A percentile compares a stretch with the other conserved stretches of the same genome.
Conservation (phyloP, 2,888 invertebrate genomes). For the Empis livida region DNA sequence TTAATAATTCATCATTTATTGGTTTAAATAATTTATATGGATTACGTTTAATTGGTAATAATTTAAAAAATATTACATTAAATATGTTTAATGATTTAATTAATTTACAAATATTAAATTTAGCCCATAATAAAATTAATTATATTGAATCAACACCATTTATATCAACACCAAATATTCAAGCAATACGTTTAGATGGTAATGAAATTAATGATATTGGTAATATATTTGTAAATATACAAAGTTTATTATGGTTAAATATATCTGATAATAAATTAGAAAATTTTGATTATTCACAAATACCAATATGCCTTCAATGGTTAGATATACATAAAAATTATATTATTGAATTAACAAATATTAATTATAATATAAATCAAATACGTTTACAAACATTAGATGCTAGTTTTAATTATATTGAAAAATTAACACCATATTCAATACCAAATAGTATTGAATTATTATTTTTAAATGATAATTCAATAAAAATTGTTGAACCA, state of each 20-base stretch:
- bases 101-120: conserved; percentile 70
- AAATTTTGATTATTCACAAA: conserved; percentile 77
- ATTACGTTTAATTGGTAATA: conserved; percentile 78
- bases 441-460: conserved; percentile 77
- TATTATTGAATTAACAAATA: conserved; percentile 64
- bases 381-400: conserved; percentile 71
- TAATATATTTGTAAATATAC: conserved; percentile 70
- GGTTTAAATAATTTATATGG: conserved; percentile 79
- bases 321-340: conserved; percentile 81
- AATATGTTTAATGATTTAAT: conserved; percentile 68
- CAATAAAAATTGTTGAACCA: conserved; percentile 71
- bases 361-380: conserved; percentile 49
- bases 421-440: conserved; percentile 58
- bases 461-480: conserved; percentile 79
- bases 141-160: conserved; percentile 70
- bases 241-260: conserved; percentile 76
- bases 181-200: conserved; percentile 76
- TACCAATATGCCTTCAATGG: conserved; percentile 74
- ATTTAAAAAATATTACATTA: conserved; percentile 67
- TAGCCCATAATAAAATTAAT: conserved; percentile 73
- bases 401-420: conserved; percentile 80
- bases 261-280: conserved; percentile 81
- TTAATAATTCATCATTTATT: conserved; percentile 71
- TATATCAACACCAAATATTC: conserved; percentile 62
- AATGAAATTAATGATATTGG: conserved; percentile 72